Conservation (phyloP, 2,113 vertebrate species). For the Amblyornis subalaris region DNA sequence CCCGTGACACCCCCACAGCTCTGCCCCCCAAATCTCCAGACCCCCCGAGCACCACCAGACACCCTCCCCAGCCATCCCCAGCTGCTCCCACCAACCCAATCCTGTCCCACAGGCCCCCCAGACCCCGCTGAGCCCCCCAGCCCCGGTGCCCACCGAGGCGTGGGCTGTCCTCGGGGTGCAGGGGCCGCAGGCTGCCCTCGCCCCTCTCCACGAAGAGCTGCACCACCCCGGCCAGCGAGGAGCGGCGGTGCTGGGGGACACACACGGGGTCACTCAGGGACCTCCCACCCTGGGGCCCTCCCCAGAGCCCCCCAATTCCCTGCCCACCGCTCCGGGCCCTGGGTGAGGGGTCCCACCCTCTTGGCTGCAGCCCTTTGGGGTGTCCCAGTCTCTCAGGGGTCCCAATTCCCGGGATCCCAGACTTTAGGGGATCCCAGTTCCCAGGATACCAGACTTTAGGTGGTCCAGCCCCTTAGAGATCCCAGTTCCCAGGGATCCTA, state of each 20-base stretch:
- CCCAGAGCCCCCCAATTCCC: too few species aligned
- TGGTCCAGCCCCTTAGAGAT: too few species aligned
- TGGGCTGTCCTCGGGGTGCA: neutral
- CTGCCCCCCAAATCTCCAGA: too few species aligned
- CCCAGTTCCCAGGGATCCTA: neutral
- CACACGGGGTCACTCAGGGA: neutral
- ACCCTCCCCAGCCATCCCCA: too few species aligned
- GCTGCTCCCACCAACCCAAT: too few species aligned
- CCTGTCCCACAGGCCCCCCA: neutral
- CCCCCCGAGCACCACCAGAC: too few species aligned
- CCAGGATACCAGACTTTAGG: too few species aligned
- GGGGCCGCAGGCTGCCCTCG: neutral
- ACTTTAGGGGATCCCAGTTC: neutral
- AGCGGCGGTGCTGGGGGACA: neutral
- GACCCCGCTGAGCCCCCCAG: too few species aligned
- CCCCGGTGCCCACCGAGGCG: neutral
- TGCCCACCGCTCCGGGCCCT: neutral
- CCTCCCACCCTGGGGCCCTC: too few species aligned
- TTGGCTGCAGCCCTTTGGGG: neutral
- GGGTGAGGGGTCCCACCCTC: neutral
- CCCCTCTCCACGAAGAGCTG: conserved; percentile 59
- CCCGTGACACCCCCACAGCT: neutral
- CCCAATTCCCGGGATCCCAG: neutral
- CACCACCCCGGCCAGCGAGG: neutral
- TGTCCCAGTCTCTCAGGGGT: neutral